phyloP scores from a whole-genome alignment of 2,797 vertebrate genomes.

The Sandelia bainsii region DNA sequence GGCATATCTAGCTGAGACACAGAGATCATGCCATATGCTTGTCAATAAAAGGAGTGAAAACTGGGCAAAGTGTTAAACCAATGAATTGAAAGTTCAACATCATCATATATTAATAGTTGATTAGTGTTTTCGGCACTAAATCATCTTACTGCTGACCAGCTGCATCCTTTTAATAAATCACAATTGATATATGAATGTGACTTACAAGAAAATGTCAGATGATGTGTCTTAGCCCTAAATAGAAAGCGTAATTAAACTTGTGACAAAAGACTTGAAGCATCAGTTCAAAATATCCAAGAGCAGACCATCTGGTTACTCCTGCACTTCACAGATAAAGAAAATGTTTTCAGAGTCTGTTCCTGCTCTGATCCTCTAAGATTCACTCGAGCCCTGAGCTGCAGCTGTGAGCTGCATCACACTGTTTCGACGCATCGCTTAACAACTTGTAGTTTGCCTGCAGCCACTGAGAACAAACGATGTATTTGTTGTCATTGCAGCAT shows the following conservation, averaged over 20 bases:
- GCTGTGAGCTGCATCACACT: constrained; percentile 29
- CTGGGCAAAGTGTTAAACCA: not conserved
- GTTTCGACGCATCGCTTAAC: constrained; percentile 37
- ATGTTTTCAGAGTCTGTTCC: constrained; percentile 6
- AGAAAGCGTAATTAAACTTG: not conserved
- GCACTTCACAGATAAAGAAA: constrained; percentile 6
- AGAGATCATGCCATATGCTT: not conserved
- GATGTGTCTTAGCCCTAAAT: not conserved
- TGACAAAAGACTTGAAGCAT: not conserved
- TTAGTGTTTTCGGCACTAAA: not conserved
- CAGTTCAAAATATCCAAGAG: not conserved
- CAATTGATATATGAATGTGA: not conserved
- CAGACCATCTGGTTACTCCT: constrained; percentile 5
- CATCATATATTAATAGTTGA: not conserved
- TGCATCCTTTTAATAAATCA: not conserved
- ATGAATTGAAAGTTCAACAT: not conserved
- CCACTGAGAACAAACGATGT: constrained; percentile 34
- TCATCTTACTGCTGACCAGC: not conserved
- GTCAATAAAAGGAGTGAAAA: not conserved
- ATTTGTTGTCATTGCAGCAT: constrained; percentile 19
- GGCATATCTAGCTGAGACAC: not conserved
- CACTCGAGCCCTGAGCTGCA: constrained; percentile 10
- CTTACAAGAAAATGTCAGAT: not conserved
- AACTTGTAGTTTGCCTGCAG: constrained; percentile 43
- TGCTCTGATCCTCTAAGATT: constrained; percentile 21